A percentile compares a stretch with the other conserved stretches of the same genome.
These are phyloP conservation scores for Kobus ellipsiprymnus DNA, from an alignment of 2,113 vertebrate species.

Conservation along the genomic window DNA sequence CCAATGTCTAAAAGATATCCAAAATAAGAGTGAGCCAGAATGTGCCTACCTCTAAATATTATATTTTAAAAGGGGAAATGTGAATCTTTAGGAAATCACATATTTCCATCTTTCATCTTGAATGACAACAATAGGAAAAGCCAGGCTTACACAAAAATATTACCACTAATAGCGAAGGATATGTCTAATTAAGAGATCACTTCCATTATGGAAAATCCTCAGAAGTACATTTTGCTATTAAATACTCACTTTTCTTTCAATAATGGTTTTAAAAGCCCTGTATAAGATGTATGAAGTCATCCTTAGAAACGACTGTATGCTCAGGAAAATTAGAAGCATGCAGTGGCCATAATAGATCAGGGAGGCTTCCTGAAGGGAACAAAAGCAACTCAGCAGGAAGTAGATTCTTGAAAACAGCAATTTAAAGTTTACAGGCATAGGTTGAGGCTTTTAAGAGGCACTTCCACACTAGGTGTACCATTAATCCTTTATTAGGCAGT, in stretches of 20 bases:
- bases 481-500: conserved; percentile 21
- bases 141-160: neutral
- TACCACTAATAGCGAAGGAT: neutral
- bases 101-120: neutral
- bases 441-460: conserved; percentile 3
- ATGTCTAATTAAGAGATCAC: neutral
- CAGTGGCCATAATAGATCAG: neutral
- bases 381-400: conserved; percentile 26
- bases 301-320: conserved; percentile 10
- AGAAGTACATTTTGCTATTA: neutral
- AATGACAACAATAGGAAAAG: neutral
- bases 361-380: neutral
- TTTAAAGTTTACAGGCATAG: conserved; percentile 9
- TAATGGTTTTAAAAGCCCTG: conserved; percentile 18
- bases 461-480: neutral
- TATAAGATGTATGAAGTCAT: neutral
- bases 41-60: neutral
- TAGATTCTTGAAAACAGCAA: neutral
- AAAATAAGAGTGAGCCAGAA: neutral
- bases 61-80: neutral
- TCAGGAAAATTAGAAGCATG: neutral
- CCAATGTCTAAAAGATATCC: neutral
- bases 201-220: neutral
- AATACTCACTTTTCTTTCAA: conserved; percentile 40
- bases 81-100: neutral